Evolutionary conservation across 2,888 invertebrate species (phyloP).

Genomic region (Dryomyza anilis): DNA sequence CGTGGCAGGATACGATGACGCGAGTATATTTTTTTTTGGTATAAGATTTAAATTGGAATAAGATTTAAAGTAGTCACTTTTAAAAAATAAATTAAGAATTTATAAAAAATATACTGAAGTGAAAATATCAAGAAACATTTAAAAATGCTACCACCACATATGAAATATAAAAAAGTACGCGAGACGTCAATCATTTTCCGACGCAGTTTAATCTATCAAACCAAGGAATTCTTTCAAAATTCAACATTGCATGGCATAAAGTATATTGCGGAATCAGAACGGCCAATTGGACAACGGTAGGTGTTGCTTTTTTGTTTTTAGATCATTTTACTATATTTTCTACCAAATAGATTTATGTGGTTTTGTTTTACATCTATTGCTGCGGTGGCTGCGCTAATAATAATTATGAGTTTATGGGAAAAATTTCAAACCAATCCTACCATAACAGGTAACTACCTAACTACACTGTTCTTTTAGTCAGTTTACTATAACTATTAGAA

Average conservation of each 20-base stretch:
- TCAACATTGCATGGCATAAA: conserved; percentile 79
- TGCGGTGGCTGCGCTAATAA: conserved; percentile 73
- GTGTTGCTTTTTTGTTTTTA: conserved; percentile 44
- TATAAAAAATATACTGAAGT: too few species aligned
- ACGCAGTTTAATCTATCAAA: conserved; percentile 73
- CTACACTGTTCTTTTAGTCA: too few species aligned
- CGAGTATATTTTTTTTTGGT: too few species aligned
- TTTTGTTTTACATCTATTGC: conserved; percentile 75
- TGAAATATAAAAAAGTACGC: too few species aligned
- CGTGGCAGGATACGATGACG: too few species aligned
- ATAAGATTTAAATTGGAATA: too few species aligned
- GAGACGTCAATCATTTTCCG: conserved; percentile 58
- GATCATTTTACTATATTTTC: neutral
- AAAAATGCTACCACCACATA: too few species aligned
- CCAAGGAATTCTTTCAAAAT: conserved; percentile 75
- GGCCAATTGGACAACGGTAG: conserved; percentile 79
- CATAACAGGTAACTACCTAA: conserved; percentile 69
- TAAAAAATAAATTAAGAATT: too few species aligned
- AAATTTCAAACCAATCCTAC: conserved; percentile 86
- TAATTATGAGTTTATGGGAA: conserved; percentile 79
- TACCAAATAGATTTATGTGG: conserved; percentile 76
- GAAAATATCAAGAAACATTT: too few species aligned
- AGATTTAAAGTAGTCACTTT: too few species aligned
- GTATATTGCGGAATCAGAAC: conserved; percentile 76
- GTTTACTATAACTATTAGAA: neutral